Base-by-base conservation (phyloP, 2,797 vertebrate genomes). In the Holocentrus rufus region DNA sequence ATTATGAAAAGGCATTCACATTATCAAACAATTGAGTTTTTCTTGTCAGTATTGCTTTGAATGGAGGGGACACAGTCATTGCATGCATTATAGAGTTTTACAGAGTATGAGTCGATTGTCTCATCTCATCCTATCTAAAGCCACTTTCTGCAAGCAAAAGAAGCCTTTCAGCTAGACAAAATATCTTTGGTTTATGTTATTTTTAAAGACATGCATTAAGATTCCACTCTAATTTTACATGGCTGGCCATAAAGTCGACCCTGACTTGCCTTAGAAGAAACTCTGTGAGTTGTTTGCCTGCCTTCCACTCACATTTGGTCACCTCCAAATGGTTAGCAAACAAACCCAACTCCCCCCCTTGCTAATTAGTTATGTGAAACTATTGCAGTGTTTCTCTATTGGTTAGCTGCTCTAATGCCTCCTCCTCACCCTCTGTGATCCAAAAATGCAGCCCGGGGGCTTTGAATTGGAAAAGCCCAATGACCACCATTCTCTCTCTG, bases 381-480 rank as follows among this genome's bases (percentile, higher is more conserved):
- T 22, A 46, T 34, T 34, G 57, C 58, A 66, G 10, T 31, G 34
- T 47, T 64, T 10, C 53, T 27, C 49, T 44, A 7, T 0, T 64
- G 67, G 54, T 67, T 62, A 42, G 61, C 56, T 75, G 75, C 55
- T 69, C 52, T 56, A 52, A 10, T 76, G 52, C 60, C 61, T 61
- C 23, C 73, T 59, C 49, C 60, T 79, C 69, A 60, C 80, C 80
- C 76, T 63, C 79, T 80, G 80, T 84, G 70, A 76, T 61, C 59
- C 53, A 66, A 69, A 76, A 85, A 69, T 65, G 39, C 77, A 69
- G 58, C 66, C 74, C 17, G 25, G 22, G 22, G 61, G 66, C 77
- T 87, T 90, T 90, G 85, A 88, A 87, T 89, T 79, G 72, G 68
- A 88, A 88, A 82, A 81, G 59, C 36, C 55, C 11, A 54, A 73